Conservation (phyloP, 1,140 invertebrate genomes). For the Drosophila mauritiana region DNA sequence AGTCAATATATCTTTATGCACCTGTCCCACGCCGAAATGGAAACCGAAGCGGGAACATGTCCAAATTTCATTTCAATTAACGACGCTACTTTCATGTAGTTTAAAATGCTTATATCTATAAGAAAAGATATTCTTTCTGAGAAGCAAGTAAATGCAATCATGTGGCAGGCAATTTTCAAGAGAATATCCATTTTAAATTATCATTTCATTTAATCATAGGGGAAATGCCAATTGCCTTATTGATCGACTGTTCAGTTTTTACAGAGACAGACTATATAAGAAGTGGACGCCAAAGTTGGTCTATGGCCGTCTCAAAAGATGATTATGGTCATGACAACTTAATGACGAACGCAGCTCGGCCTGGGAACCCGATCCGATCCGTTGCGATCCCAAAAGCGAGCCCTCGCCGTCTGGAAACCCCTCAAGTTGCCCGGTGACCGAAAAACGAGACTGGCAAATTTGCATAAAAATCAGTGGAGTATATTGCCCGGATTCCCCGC, state of each 20-base stretch:
- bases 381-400: constrained; percentile 9
- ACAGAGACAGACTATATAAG: constrained; percentile 20
- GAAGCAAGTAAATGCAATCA: neutral
- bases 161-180: neutral
- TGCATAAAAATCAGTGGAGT: constrained; percentile 43
- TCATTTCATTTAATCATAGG: constrained; percentile 14
- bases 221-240: constrained; percentile 57
- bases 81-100: neutral
- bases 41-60: constrained; percentile 1
- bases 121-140: neutral
- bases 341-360: constrained; percentile 44
- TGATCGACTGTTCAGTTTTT: constrained; percentile 44
- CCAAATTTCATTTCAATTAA: constrained; percentile 36
- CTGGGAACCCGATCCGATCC: constrained; percentile 39
- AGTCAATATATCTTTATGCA: constrained; percentile 35
- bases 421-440: constrained; percentile 23
- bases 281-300: constrained; percentile 24
- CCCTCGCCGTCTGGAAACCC: constrained; percentile 35
- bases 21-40: constrained; percentile 25
- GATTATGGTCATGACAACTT: constrained; percentile 51
- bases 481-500: neutral
- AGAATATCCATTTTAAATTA: neutral
- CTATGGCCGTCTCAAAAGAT: constrained; percentile 23
- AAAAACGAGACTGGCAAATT: constrained; percentile 33
- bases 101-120: too few relatives aligned